These are phyloP conservation scores for Setophaga kirtlandii DNA, from an alignment of 2,113 vertebrate species.

Conservation along the genomic window DNA sequence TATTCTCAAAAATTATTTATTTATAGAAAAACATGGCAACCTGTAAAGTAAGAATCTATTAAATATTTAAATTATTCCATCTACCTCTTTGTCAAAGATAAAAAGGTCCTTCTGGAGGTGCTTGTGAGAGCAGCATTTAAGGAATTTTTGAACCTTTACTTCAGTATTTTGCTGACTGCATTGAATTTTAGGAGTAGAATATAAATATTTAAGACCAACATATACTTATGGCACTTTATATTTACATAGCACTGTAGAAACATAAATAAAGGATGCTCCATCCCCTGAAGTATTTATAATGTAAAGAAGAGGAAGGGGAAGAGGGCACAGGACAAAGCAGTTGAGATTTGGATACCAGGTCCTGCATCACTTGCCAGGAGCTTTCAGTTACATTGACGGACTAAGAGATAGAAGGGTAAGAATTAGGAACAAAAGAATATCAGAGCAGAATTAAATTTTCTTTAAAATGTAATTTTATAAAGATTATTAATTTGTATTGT, in stretches of 20 bases:
- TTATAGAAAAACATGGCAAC: neutral
- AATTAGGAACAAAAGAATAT: neutral
- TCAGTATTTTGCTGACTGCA: conserved; percentile 14
- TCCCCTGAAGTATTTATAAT: conserved; percentile 1
- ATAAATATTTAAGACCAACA: conserved; percentile 50
- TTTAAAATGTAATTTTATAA: neutral
- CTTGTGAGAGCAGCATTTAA: neutral
- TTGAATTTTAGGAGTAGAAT: neutral
- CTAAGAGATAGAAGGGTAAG: neutral
- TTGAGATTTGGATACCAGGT: neutral
- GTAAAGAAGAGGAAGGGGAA: neutral
- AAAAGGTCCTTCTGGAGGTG: neutral
- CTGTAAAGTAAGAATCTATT: neutral
- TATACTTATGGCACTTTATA: neutral
- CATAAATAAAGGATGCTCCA: conserved; percentile 16
- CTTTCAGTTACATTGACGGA: neutral
- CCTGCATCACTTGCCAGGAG: neutral
- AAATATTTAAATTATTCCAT: conserved; percentile 16
- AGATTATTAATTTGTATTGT: neutral
- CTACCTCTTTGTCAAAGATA: neutral
- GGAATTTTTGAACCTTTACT: neutral
- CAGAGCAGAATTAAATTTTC: neutral
- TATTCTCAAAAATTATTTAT: neutral
- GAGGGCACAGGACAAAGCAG: neutral
- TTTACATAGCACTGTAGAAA: conserved; percentile 1